Base-by-base conservation (phyloP, 2,888 invertebrate genomes). In the Microplitis manilae region DNA sequence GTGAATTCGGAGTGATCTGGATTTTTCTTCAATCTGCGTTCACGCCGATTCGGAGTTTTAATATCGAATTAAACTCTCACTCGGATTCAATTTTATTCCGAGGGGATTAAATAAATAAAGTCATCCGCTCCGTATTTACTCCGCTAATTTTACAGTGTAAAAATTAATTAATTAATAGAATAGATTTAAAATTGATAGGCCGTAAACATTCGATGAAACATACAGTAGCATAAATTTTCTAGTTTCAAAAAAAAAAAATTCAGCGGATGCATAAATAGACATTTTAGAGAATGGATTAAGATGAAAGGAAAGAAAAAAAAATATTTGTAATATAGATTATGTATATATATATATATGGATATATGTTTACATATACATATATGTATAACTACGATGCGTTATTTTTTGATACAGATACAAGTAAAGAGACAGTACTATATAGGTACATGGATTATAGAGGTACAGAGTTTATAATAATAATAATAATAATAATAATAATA, bases 371-470 rank as follows among this genome's bases (percentile, higher is more conserved):
- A 80, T 82, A 84, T 83, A 83, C 81, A 84, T 84, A 79, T 81
- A 79, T 81, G 81, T 82, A 81, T 80, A 80, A 17, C 59, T 59
- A 67, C 67, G 41, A 73, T 79, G 77, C 79, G 79, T 82, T 30
- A 80, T 67, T 73, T 50, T 50, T 50, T 80, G 77, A 83, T 83
- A 87, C 83, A 88, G 86, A 87, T 85, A 86, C 84, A 85, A 83
- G 85, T 86, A 85, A 82, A 83, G 72, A 72, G 50, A 72, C 41
- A 67, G 73, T 20, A 79, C 85, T 85, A 86, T 83, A 85, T 84
- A 85, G 85, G 84, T 86, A 86, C 86, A 85, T 84, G 84, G 83
- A 84, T 85, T 85, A 84, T 81, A 75, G 68, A 75, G 68, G 74
- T 75, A 75, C 74, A 75, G 68, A 62, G 68, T 75, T 50, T 62